phyloP scores from a whole-genome alignment of 2,113 vertebrate species.

The Nansenia antarctica region DNA sequence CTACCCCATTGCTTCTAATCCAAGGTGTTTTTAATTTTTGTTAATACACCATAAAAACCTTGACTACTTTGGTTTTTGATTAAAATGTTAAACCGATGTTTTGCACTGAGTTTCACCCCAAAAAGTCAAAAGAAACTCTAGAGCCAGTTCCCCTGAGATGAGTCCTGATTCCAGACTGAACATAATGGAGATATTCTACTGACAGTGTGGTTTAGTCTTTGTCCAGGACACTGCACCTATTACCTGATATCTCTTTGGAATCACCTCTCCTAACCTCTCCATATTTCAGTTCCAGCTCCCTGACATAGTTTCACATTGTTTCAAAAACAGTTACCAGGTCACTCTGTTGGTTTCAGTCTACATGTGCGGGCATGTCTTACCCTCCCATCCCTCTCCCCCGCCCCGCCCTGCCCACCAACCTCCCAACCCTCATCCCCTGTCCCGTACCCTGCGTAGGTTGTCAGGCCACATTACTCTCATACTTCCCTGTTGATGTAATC shows the following conservation, averaged over 20 bases:
- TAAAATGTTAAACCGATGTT: slow-evolving; percentile 17
- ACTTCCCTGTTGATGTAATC: slow-evolving; percentile 29
- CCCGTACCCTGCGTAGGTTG: slow-evolving; percentile 12
- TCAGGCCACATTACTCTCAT: slow-evolving; percentile 34
- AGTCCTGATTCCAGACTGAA: too few relatives aligned
- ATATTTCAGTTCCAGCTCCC: neutral
- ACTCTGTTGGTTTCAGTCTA: slow-evolving; percentile 7
- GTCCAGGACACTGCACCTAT: too few relatives aligned
- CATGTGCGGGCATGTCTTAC: slow-evolving; percentile 33
- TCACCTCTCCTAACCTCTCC: too few relatives aligned
- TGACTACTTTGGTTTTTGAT: slow-evolving; percentile 8
- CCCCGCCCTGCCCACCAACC: too few relatives aligned
- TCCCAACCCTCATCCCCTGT: too few relatives aligned
- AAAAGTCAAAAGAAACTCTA: too few relatives aligned
- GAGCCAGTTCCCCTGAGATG: too few relatives aligned
- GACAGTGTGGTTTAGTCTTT: too few relatives aligned
- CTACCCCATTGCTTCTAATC: slow-evolving; percentile 50
- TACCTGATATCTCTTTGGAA: too few relatives aligned
- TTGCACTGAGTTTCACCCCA: slow-evolving; percentile 23
- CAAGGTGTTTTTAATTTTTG: slow-evolving; percentile 36
- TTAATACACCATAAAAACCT: slow-evolving; percentile 34
- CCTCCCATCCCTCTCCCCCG: too few relatives aligned
- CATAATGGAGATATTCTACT: too few relatives aligned
- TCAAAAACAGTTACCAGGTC: too few relatives aligned
- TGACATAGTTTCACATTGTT: neutral